Conservation (phyloP, 2,888 invertebrate species). For the Encarsia formosa region DNA sequence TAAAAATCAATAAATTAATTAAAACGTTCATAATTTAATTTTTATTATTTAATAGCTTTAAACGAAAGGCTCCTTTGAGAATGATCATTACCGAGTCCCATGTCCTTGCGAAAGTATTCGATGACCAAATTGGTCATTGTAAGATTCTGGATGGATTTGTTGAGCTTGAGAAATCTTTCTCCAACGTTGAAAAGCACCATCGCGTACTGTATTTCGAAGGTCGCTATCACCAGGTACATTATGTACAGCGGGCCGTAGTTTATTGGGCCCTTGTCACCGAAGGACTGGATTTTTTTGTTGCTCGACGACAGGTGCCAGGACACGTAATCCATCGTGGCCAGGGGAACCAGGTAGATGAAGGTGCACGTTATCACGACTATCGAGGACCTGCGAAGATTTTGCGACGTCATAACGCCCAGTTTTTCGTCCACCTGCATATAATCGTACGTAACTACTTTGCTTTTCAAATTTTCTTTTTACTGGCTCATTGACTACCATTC, state of each 20-base stretch:
- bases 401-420: slow-evolving; percentile 34
- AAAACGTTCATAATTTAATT: too few species aligned
- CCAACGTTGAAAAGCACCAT: slow-evolving; percentile 58
- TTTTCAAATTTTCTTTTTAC: too few species aligned
- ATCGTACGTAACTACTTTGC: too few species aligned
- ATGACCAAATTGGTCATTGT: slow-evolving; percentile 34
- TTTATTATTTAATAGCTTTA: too few species aligned
- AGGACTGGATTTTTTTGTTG: neutral
- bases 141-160: slow-evolving; percentile 54
- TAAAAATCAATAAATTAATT: too few species aligned
- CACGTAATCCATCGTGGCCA: slow-evolving; percentile 38
- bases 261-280: slow-evolving; percentile 40
- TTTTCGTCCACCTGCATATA: slow-evolving; percentile 39
- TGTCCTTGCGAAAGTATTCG: slow-evolving; percentile 35
- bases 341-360: slow-evolving; percentile 32
- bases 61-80: too few species aligned
- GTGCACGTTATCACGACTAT: slow-evolving; percentile 32
- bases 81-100: slow-evolving; percentile 24
- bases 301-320: slow-evolving; percentile 27
- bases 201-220: slow-evolving; percentile 60
- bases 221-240: slow-evolving; percentile 58
- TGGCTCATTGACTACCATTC: too few species aligned
- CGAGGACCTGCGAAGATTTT: slow-evolving; percentile 36
- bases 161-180: slow-evolving; percentile 56
- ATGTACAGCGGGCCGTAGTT: slow-evolving; percentile 60